These are phyloP conservation scores for Callithrix jacchus DNA, from an alignment of 2,113 vertebrate species.

Conservation along the genomic window DNA sequence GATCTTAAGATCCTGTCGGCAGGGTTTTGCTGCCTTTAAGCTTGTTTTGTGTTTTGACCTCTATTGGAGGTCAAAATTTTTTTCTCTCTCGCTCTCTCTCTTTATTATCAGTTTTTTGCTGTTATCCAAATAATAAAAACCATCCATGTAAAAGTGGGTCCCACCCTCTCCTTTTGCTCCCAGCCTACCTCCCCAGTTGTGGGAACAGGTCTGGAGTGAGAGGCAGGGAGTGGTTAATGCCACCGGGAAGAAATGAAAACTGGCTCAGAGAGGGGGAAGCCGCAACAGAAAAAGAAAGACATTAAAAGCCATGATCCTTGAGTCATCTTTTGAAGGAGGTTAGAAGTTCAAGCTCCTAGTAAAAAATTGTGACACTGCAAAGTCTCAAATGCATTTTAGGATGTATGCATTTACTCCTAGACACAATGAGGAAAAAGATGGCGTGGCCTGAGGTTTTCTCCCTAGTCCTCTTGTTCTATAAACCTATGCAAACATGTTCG, in stretches of 20 bases:
- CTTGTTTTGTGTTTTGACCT: neutral
- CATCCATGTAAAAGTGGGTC: conserved; percentile 59
- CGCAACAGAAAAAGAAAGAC: conserved; percentile 72
- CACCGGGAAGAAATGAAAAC: conserved; percentile 65
- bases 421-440: too few relatives aligned
- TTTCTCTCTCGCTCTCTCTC: conserved; percentile 9
- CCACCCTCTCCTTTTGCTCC: conserved; percentile 60
- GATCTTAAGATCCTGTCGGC: neutral
- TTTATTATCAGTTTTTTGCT: conserved; percentile 74
- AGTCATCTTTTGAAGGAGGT: fast-evolving
- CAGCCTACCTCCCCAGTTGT: neutral
- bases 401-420: fast-evolving
- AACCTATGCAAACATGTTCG: neutral
- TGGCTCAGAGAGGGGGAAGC: conserved; percentile 56
- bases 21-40: too few relatives aligned
- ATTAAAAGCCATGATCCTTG: conserved; percentile 10
- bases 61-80: too few relatives aligned
- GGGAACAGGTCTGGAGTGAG: conserved; percentile 51
- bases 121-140: conserved; percentile 78
- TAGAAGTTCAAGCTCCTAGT: fast-evolving
- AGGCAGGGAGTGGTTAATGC: conserved; percentile 43
- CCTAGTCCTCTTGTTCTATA: neutral
- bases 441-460: too few relatives aligned
- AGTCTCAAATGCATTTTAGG: fast-evolving
- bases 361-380: fast-evolving